phyloP scores from a whole-genome alignment of 2,888 invertebrate genomes.

The Eupithecia abbreviata region DNA sequence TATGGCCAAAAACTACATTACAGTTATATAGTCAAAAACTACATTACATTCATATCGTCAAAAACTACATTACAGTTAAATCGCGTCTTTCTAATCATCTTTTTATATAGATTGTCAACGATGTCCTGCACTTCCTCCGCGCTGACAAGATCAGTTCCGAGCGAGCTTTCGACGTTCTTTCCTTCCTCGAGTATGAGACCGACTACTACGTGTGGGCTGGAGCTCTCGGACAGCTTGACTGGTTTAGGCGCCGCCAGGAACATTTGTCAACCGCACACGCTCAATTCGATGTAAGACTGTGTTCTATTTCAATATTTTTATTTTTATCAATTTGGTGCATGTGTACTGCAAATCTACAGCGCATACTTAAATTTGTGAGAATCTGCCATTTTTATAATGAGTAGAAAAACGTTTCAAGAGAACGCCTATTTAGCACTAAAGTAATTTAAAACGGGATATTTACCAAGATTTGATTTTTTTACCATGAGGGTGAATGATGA shows the following conservation, averaged over 20 bases:
- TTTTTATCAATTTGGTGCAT: neutral
- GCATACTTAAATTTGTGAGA: neutral
- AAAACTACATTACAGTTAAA: too few relatives aligned
- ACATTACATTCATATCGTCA: too few relatives aligned
- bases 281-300: slow-evolving; percentile 62
- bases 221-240: slow-evolving; percentile 82
- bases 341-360: neutral
- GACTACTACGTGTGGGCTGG: slow-evolving; percentile 91
- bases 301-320: neutral
- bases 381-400: neutral
- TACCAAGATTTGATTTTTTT: too few relatives aligned
- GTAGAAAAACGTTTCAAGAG: neutral
- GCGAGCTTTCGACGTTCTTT: slow-evolving; percentile 85
- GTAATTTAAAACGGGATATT: too few relatives aligned
- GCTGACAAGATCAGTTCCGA: slow-evolving; percentile 81
- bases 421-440: neutral
- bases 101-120: slow-evolving; percentile 86
- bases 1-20: too few relatives aligned
- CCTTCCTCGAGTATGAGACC: slow-evolving; percentile 86
- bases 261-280: slow-evolving; percentile 63
- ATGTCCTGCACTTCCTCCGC: slow-evolving; percentile 88
- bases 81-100: too few relatives aligned
- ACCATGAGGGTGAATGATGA: too few relatives aligned
- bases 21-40: too few relatives aligned
- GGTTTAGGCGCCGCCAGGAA: slow-evolving; percentile 71